These are phyloP conservation scores for Premnoplex brunnescens DNA, from an alignment of 2,797 vertebrate species.

Conservation along the genomic window DNA sequence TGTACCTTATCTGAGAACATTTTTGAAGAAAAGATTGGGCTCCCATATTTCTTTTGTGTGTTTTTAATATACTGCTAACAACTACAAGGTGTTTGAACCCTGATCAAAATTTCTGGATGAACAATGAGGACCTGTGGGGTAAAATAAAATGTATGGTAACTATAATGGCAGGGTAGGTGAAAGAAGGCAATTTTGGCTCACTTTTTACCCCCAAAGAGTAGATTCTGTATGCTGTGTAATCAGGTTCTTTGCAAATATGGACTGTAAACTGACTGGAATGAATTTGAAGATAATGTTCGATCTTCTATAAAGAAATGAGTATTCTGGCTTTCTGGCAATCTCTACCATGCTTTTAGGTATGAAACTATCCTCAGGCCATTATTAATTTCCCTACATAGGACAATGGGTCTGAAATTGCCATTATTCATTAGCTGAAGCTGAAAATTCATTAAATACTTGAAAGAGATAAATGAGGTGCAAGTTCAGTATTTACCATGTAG, in stretches of 20 bases:
- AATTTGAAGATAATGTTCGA: background rate
- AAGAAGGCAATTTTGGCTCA: background rate
- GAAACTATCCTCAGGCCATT: background rate
- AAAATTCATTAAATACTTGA: conserved; percentile 52
- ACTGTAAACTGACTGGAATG: background rate
- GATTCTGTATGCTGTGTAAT: background rate
- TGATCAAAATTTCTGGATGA: background rate
- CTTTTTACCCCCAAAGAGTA: background rate
- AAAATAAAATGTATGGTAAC: background rate
- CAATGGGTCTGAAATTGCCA: conserved; percentile 7
- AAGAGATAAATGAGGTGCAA: conserved; percentile 46
- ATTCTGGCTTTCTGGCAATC: background rate
- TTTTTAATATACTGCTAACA: background rate
- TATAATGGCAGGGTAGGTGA: background rate
- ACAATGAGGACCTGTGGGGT: background rate
- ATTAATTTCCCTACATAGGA: background rate
- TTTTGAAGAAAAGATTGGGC: background rate
- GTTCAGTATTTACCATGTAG: conserved; percentile 20
- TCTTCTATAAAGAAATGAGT: background rate
- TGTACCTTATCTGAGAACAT: background rate
- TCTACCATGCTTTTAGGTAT: background rate
- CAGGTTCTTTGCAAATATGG: background rate
- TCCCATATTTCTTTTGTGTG: background rate
- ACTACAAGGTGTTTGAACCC: background rate
- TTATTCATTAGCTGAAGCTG: conserved; percentile 20